phyloP scores from a whole-genome alignment of 2,797 vertebrate genomes.

The Mallotus villosus region DNA sequence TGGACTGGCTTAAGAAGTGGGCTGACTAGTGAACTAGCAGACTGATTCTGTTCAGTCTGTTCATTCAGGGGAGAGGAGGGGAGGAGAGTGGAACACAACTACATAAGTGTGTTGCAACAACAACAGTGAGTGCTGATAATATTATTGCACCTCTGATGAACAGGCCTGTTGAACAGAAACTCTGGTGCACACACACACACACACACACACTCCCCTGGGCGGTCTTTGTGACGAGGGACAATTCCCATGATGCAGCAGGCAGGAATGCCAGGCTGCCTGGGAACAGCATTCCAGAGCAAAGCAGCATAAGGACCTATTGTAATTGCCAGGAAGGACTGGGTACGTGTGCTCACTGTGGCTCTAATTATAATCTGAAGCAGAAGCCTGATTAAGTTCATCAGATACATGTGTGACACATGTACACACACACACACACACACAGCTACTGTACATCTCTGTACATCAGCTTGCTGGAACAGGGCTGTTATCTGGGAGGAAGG shows the following conservation, averaged over 20 bases:
- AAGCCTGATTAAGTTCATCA: background rate
- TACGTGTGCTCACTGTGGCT: conserved; percentile 11
- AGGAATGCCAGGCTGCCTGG: conserved; percentile 43
- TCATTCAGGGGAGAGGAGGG: background rate
- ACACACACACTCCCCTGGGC: background rate
- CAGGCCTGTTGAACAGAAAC: too few relatives aligned
- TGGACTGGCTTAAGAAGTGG: too few relatives aligned
- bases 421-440: too few relatives aligned
- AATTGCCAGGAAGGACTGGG: conserved; percentile 4
- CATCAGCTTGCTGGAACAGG: too few relatives aligned
- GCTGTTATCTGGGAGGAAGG: background rate
- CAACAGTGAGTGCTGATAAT: background rate
- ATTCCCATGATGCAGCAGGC: conserved; percentile 34
- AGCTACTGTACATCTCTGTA: too few relatives aligned
- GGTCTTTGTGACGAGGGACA: conserved; percentile 15
- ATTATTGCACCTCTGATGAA: background rate
- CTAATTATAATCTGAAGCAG: background rate
- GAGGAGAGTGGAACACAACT: background rate
- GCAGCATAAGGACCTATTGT: conserved; percentile 40
- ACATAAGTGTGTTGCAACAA: background rate
- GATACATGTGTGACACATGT: too few relatives aligned
- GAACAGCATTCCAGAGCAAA: conserved; percentile 40
- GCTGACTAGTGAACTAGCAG: too few relatives aligned
- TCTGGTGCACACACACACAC: conserved; percentile 3
- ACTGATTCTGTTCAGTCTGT: background rate